These are phyloP conservation scores for Xanthorhoe designata DNA, from an alignment of 2,888 invertebrate genomes.

Conservation along the genomic window DNA sequence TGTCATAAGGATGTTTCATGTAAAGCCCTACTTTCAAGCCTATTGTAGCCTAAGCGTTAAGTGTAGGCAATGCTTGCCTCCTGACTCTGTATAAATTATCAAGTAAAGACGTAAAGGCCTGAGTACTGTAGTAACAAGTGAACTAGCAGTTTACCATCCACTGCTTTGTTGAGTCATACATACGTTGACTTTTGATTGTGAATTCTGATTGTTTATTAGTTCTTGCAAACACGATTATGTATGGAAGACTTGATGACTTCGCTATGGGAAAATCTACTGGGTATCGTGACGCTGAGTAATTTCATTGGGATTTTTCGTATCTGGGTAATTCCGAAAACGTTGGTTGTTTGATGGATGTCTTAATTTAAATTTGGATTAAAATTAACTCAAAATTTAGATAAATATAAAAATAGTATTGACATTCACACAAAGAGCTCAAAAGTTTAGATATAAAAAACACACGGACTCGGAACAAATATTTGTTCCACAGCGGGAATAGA, in stretches of 20 bases:
- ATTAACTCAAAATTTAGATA: too few species aligned
- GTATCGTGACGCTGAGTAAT: not conserved
- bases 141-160: not conserved
- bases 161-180: slow-evolving; percentile 34
- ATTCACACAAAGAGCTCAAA: too few species aligned
- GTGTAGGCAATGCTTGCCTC: too few species aligned
- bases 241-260: slow-evolving; percentile 30
- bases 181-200: slow-evolving; percentile 32
- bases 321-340: not conserved
- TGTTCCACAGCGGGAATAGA: too few species aligned
- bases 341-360: not conserved
- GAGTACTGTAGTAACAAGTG: not conserved
- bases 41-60: too few species aligned
- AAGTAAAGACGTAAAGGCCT: too few species aligned
- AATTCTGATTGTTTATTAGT: slow-evolving; percentile 34
- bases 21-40: too few species aligned
- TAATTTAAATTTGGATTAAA: not conserved
- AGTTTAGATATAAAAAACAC: too few species aligned
- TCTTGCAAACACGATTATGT: slow-evolving; percentile 36
- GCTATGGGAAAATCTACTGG: slow-evolving; percentile 32
- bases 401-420: too few species aligned
- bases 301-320: slow-evolving; percentile 15
- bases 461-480: too few species aligned
- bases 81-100: too few species aligned
- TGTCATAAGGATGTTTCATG: too few species aligned